These are phyloP conservation scores for Lagorchestes hirsutus DNA, from an alignment of 2,797 vertebrate genomes.

Conservation along the genomic window DNA sequence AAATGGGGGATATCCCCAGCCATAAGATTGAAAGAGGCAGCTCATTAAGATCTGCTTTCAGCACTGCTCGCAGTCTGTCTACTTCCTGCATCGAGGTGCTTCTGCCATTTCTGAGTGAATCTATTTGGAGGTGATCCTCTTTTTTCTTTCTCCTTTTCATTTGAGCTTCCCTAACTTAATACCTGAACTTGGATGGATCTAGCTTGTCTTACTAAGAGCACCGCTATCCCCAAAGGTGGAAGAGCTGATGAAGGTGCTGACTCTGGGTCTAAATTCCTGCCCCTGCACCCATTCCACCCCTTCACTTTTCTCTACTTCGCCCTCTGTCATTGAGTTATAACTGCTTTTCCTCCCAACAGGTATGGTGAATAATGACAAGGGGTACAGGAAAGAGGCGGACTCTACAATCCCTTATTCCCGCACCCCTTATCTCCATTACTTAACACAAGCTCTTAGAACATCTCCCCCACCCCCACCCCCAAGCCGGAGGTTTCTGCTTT, in stretches of 20 bases:
- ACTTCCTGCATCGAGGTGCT: background rate
- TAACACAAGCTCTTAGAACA: conserved; percentile 39
- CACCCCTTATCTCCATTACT: background rate
- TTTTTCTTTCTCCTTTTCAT: background rate
- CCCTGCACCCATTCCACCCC: conserved; percentile 22
- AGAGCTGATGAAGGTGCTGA: background rate
- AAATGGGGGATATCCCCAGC: background rate
- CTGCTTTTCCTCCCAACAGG: conserved; percentile 60
- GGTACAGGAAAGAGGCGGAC: conserved; percentile 13
- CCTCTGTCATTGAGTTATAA: background rate
- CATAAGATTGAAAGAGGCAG: conserved; percentile 13
- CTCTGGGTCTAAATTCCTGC: conserved; percentile 52
- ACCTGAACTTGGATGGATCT: background rate
- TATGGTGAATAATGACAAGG: conserved; percentile 27
- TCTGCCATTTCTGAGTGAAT: background rate
- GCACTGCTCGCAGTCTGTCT: conserved; percentile 62
- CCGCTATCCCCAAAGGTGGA: background rate
- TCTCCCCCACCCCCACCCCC: background rate
- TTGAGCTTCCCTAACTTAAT: conserved; percentile 16
- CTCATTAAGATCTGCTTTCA: conserved; percentile 60
- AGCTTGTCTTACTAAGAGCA: background rate
- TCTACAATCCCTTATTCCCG: conserved; percentile 3
- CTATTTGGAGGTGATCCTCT: background rate
- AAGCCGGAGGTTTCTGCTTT: conserved; percentile 38
- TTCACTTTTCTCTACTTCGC: conserved; percentile 10